phyloP scores from a whole-genome alignment of 1,140 invertebrate species.

The Zeugodacus cucurbitae region DNA sequence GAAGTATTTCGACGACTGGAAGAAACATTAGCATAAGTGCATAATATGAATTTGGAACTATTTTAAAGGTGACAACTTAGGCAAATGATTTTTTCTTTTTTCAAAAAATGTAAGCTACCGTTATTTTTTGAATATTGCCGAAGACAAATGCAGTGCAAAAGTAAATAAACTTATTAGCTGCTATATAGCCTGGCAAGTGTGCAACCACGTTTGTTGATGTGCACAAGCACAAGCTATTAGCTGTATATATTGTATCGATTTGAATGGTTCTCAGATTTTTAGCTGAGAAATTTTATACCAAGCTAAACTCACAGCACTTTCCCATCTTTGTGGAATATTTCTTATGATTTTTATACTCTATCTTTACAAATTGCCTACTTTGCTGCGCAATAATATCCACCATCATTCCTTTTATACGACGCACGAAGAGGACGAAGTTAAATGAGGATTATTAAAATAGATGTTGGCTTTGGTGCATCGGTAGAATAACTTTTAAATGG shows the following conservation, averaged over 20 bases:
- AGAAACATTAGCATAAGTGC: no score
- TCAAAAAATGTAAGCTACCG: no score
- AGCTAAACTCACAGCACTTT: background rate
- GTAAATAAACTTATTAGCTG: background rate
- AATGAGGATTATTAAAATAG: no score
- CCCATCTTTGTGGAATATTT: background rate
- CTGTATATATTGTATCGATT: background rate
- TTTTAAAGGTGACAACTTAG: no score
- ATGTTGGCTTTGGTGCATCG: no score
- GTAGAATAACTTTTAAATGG: no score
- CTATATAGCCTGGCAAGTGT: background rate
- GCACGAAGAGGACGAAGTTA: no score
- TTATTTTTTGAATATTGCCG: no score
- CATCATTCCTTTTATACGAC: no score
- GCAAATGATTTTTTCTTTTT: no score
- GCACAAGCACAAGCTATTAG: background rate
- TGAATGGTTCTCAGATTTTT: background rate
- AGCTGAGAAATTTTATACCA: background rate
- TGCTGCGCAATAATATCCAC: background rate
- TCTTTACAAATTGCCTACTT: background rate
- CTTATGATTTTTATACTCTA: background rate
- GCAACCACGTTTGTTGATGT: background rate
- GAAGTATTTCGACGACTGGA: no score
- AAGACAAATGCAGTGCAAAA: background rate
- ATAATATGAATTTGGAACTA: no score